These are phyloP conservation scores for Tipula confusa DNA, from an alignment of 2,888 invertebrate species.

Conservation along the genomic window DNA sequence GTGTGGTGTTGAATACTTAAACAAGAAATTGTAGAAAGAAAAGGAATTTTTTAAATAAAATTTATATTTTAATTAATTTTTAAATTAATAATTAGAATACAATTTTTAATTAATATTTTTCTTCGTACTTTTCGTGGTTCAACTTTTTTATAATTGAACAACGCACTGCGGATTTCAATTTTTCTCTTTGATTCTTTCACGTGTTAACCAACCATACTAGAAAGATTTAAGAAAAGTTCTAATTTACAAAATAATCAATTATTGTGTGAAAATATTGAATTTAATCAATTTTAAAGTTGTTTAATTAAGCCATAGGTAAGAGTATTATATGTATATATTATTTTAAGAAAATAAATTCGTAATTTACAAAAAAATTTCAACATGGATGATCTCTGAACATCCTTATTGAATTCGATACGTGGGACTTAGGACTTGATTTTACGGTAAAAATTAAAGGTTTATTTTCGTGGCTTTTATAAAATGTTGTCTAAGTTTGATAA, in stretches of 20 bases:
- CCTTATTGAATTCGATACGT: constrained; percentile 3
- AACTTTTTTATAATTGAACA: neutral
- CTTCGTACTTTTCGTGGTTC: neutral
- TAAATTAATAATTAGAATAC: constrained; percentile 20
- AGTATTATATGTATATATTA: neutral
- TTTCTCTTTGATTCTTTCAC: neutral
- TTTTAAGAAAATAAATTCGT: neutral
- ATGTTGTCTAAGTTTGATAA: neutral
- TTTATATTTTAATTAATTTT: constrained; percentile 25
- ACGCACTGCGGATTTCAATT: neutral
- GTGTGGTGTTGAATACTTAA: neutral
- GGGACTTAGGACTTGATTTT: neutral
- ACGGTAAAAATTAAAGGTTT: neutral
- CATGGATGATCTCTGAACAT: constrained; percentile 13
- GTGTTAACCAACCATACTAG: constrained; percentile 12
- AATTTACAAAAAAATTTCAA: neutral
- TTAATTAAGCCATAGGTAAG: neutral
- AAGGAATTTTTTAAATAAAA: neutral
- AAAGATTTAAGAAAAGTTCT: neutral
- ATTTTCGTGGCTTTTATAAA: neutral
- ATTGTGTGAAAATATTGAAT: constrained; percentile 20
- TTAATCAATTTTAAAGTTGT: constrained; percentile 6
- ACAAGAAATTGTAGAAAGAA: neutral
- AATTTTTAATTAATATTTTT: neutral
- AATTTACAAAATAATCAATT: neutral